These are phyloP conservation scores for Glareola pratincola DNA, from an alignment of 2,113 vertebrate species.

Conservation along the genomic window DNA sequence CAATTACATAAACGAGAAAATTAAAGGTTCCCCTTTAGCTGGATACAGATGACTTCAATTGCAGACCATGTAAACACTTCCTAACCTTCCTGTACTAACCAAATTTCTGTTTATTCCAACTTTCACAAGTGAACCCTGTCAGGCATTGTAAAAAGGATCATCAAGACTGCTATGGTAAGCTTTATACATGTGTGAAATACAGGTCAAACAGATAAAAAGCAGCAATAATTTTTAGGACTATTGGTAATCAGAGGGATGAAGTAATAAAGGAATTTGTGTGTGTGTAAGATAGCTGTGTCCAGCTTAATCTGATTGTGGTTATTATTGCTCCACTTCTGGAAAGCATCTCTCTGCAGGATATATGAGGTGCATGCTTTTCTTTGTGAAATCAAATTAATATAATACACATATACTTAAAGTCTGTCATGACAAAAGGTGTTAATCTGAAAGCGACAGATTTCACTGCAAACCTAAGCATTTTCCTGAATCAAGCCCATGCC, in stretches of 20 bases:
- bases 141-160: background rate
- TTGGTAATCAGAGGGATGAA: background rate
- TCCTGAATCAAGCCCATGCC: background rate
- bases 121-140: conserved; percentile 10
- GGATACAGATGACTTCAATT: conserved; percentile 27
- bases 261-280: background rate
- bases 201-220: background rate
- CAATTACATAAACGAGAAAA: conserved; percentile 48
- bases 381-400: background rate
- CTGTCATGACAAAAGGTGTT: background rate
- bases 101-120: conserved; percentile 21
- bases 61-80: background rate
- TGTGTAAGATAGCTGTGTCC: background rate
- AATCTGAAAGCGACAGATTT: background rate
- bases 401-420: background rate
- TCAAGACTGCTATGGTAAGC: background rate
- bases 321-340: background rate
- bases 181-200: background rate
- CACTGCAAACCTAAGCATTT: background rate
- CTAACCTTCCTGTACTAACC: conserved; percentile 34
- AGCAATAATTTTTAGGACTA: background rate
- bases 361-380: background rate
- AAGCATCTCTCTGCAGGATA: background rate
- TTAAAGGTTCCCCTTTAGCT: conserved; percentile 34
- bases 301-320: background rate